Conservation (phyloP, 2,888 invertebrate species). For the Drosophila quasianomalipes region DNA sequence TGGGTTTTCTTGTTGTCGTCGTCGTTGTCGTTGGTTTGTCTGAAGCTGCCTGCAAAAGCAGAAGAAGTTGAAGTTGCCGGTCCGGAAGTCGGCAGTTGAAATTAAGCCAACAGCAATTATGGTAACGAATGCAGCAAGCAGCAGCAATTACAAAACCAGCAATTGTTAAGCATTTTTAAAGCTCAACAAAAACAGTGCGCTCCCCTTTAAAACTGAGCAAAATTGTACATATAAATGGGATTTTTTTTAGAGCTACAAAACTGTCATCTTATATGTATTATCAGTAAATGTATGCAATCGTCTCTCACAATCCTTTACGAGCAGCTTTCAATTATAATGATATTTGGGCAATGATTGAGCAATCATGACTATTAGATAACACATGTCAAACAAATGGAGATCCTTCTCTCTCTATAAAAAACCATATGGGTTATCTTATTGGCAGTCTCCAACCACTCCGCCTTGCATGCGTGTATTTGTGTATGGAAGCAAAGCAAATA, state of each 20-base stretch:
- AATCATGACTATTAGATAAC: slow-evolving; percentile 73
- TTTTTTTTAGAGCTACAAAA: not conserved
- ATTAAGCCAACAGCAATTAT: slow-evolving; percentile 79
- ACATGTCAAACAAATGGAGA: slow-evolving; percentile 69
- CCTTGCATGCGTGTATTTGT: not conserved
- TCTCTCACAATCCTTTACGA: slow-evolving; percentile 29
- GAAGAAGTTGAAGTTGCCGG: slow-evolving; percentile 69
- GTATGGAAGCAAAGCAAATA: not conserved
- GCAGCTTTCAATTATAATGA: slow-evolving; percentile 67
- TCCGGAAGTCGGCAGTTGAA: slow-evolving; percentile 75
- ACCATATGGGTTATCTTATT: slow-evolving; percentile 67
- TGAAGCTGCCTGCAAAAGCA: slow-evolving; percentile 33
- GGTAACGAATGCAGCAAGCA: slow-evolving; percentile 76
- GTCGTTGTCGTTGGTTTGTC: slow-evolving; percentile 48
- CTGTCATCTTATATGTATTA: slow-evolving; percentile 1
- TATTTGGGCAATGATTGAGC: slow-evolving; percentile 71
- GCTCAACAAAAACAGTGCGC: slow-evolving; percentile 24
- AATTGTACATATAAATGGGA: not conserved
- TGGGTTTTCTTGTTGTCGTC: slow-evolving; percentile 70
- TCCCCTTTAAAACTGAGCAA: not conserved
- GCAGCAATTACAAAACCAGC: slow-evolving; percentile 68
- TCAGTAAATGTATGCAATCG: slow-evolving; percentile 6
- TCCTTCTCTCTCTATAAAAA: slow-evolving; percentile 3
- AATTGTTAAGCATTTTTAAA: slow-evolving; percentile 56
- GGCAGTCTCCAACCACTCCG: slow-evolving; percentile 13